These are phyloP conservation scores for Philypnodon macrostomus DNA, from an alignment of 2,797 vertebrate genomes.

Conservation along the genomic window DNA sequence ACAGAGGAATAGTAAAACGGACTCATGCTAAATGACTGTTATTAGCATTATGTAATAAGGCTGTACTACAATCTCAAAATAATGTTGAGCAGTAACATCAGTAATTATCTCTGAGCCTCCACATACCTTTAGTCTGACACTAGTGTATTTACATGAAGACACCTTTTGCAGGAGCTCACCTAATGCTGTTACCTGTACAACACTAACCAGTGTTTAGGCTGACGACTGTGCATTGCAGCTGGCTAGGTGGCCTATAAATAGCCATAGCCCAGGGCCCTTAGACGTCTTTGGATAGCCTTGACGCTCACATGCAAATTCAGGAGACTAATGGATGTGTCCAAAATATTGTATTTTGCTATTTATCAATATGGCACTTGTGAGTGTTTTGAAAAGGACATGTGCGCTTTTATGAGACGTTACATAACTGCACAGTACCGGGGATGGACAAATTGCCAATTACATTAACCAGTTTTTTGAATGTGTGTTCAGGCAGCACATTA, in stretches of 20 bases:
- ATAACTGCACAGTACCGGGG: constrained; percentile 6
- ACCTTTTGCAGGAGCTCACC: not conserved
- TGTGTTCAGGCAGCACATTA: constrained; percentile 18
- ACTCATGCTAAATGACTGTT: not conserved
- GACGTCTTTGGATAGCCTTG: constrained; percentile 59
- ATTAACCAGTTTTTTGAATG: constrained; percentile 21
- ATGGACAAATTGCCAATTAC: constrained; percentile 23
- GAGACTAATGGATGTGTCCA: constrained; percentile 9
- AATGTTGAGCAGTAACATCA: not conserved
- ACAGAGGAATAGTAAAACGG: no score
- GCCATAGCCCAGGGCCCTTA: constrained; percentile 46
- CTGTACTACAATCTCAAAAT: no score
- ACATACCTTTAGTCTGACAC: not conserved
- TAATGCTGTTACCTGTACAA: constrained; percentile 16
- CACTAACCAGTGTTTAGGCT: constrained; percentile 53
- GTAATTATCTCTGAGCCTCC: not conserved
- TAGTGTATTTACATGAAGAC: not conserved
- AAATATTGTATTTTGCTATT: constrained; percentile 1
- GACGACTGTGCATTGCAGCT: constrained; percentile 55
- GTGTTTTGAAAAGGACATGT: constrained; percentile 1
- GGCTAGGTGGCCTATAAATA: constrained; percentile 67
- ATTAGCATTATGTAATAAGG: no score
- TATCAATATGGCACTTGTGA: constrained; percentile 9
- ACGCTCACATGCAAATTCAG: constrained; percentile 23
- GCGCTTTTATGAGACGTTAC: constrained; percentile 11